Percentiles rank a stretch among this genome's conserved stretches.
Evolutionary conservation across 1,140 invertebrate genomes (phyloP).

Genomic region (Penaeus indicus): DNA sequence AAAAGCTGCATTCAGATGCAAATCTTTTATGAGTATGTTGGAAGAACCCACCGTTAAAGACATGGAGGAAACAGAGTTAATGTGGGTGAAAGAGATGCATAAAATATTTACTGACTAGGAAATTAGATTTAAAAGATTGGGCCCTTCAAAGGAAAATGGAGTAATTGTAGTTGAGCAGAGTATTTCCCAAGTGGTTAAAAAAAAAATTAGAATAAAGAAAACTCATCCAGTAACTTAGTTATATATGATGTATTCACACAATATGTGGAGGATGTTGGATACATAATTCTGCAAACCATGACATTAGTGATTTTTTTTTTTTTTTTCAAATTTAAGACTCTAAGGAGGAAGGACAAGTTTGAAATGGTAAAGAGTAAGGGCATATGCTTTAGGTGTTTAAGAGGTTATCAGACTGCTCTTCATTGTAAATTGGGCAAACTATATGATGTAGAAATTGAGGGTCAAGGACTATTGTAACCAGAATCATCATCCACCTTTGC

Average conservation of each 20-base stretch:
- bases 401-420: not conserved
- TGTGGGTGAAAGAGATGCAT: too few species aligned
- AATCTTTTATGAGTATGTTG: too few species aligned
- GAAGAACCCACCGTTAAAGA: too few species aligned
- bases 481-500: constrained; percentile 2
- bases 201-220: not conserved
- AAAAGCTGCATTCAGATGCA: too few species aligned
- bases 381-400: constrained; percentile 15
- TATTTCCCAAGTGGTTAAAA: too few species aligned
- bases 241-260: not conserved
- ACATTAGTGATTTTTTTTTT: not conserved
- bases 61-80: too few species aligned
- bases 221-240: not conserved
- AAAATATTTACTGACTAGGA: too few species aligned
- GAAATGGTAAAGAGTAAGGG: not conserved
- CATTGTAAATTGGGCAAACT: not conserved
- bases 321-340: too few species aligned
- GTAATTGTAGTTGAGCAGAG: too few species aligned
- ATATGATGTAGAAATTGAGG: not conserved
- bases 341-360: too few species aligned
- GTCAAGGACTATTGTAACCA: not conserved
- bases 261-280: constrained; percentile 8
- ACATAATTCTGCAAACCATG: not conserved
- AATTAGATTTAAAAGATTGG: too few species aligned
- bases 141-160: too few species aligned